These are phyloP conservation scores for Pseudochaenichthys georgianus DNA, from an alignment of 2,797 vertebrate species.

Conservation along the genomic window DNA sequence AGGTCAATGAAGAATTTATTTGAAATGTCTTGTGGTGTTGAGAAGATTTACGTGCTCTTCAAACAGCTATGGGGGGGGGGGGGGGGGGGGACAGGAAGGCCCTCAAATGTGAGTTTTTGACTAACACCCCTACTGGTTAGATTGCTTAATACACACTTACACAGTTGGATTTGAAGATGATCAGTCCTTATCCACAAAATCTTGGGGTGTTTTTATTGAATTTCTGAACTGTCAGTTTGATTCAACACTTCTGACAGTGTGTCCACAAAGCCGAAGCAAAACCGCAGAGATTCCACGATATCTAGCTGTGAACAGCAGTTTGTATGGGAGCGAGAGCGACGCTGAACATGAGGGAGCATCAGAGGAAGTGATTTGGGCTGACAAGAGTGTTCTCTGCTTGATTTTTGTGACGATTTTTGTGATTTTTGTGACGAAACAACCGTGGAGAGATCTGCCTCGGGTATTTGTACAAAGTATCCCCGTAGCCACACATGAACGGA, in stretches of 20 bases:
- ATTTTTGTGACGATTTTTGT: slow-evolving; percentile 67
- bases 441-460: slow-evolving; percentile 45
- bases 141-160: slow-evolving; percentile 51
- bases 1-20: slow-evolving; percentile 86
- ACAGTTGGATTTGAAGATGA: slow-evolving; percentile 40
- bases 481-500: slow-evolving; percentile 41
- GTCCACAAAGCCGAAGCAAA: slow-evolving; percentile 53
- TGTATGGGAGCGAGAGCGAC: slow-evolving; percentile 52
- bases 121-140: slow-evolving; percentile 33
- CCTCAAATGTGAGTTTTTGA: slow-evolving; percentile 47
- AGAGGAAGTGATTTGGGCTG: slow-evolving; percentile 75
- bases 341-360: slow-evolving; percentile 67
- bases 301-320: slow-evolving; percentile 75
- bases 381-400: slow-evolving; percentile 71
- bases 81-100: slow-evolving; percentile 33
- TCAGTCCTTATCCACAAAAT: slow-evolving; percentile 53
- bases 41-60: slow-evolving; percentile 78
- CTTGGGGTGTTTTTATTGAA: slow-evolving; percentile 19
- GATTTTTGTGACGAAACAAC: slow-evolving; percentile 59
- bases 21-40: slow-evolving; percentile 83
- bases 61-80: slow-evolving; percentile 54
- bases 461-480: slow-evolving; percentile 42
- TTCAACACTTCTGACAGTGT: slow-evolving; percentile 57
- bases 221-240: slow-evolving; percentile 58
- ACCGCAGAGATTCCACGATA: slow-evolving; percentile 53